Conservation (phyloP, 2,113 vertebrate species). For the Cisticola juncidis region DNA sequence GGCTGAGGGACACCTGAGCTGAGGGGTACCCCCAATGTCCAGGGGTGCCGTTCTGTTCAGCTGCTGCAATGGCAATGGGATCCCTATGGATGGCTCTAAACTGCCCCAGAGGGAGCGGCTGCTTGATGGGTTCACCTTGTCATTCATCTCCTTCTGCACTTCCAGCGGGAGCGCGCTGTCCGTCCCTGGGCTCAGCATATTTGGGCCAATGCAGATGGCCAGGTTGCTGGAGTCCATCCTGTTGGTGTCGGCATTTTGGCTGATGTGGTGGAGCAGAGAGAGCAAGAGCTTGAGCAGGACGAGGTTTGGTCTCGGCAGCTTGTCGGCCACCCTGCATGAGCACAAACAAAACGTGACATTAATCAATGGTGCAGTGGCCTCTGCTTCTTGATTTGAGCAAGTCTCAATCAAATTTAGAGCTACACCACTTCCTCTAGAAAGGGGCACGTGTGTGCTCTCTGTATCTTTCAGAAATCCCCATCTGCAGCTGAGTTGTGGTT, state of each 20-base stretch:
- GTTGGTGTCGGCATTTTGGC: conserved; percentile 74
- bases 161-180: conserved; percentile 68
- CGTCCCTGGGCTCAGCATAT: conserved; percentile 75
- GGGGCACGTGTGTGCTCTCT: neutral
- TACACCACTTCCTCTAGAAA: conserved; percentile 21
- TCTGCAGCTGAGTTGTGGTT: neutral
- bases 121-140: conserved; percentile 64
- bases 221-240: conserved; percentile 91
- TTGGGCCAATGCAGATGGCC: conserved; percentile 89
- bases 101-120: neutral
- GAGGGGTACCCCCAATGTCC: neutral
- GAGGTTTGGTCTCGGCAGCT: conserved; percentile 81
- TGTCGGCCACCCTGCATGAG: conserved; percentile 76
- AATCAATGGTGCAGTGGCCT: neutral
- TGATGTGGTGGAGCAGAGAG: conserved; percentile 83
- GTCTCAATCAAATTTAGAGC: neutral
- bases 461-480: conserved; percentile 47
- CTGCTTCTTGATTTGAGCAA: neutral
- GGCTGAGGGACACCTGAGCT: neutral
- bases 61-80: neutral
- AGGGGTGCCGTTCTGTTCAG: neutral
- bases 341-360: neutral
- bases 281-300: conserved; percentile 70
- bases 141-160: conserved; percentile 76
- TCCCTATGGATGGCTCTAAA: neutral